A percentile compares a stretch with the other conserved stretches of the same genome.
These are phyloP conservation scores for Gambusia holbrooki DNA, from an alignment of 2,113 vertebrate genomes.

Conservation along the genomic window DNA sequence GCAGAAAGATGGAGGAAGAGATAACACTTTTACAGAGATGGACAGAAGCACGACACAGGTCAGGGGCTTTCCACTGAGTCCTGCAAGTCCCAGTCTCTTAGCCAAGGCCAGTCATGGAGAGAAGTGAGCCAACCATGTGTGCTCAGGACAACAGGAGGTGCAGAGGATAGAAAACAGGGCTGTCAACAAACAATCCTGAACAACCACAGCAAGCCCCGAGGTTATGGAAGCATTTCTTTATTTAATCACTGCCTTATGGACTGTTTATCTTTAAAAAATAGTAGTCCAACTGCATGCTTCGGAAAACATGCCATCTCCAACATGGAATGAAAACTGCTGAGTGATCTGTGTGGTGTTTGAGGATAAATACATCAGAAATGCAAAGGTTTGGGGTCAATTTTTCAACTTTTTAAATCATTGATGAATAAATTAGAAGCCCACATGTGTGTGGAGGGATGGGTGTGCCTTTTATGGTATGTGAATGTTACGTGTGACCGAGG, in stretches of 20 bases:
- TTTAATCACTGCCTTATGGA: constrained; percentile 66
- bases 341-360: constrained; percentile 21
- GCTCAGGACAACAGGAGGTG: constrained; percentile 61
- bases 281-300: constrained; percentile 20
- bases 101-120: constrained; percentile 47
- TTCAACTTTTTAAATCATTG: constrained; percentile 39
- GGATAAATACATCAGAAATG: constrained; percentile 31
- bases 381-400: constrained; percentile 33
- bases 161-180: constrained; percentile 59
- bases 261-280: constrained; percentile 27
- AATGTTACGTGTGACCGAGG: background rate
- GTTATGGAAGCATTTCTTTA: constrained; percentile 42
- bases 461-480: background rate
- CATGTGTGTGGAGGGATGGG: constrained; percentile 5
- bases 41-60: constrained; percentile 62
- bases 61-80: constrained; percentile 54
- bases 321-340: constrained; percentile 4
- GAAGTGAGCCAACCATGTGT: constrained; percentile 62
- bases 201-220: constrained; percentile 53
- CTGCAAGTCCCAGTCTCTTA: constrained; percentile 50
- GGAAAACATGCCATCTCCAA: constrained; percentile 21
- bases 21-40: constrained; percentile 37
- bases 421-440: background rate
- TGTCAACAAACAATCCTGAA: constrained; percentile 73
- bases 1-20: background rate